These are phyloP conservation scores for Rhynchonema sp. DNA, from an alignment of 2,888 invertebrate species.

Conservation along the genomic window DNA sequence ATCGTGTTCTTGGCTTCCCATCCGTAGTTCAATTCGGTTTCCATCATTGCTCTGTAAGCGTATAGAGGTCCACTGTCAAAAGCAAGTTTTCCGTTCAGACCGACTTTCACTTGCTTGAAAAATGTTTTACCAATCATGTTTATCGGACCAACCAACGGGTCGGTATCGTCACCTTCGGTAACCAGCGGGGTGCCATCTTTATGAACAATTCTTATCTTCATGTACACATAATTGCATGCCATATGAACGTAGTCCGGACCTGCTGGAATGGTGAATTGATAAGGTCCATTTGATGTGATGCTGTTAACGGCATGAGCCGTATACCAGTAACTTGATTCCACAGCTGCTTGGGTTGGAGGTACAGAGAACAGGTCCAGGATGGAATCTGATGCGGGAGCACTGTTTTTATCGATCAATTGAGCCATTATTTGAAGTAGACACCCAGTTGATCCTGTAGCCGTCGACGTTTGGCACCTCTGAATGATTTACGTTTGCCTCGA, in stretches of 20 bases:
- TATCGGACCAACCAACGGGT: background rate
- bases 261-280: slow-evolving; percentile 2
- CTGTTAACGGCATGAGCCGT: background rate
- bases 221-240: background rate
- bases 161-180: background rate
- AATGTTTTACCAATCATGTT: slow-evolving; percentile 3
- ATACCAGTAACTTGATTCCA: slow-evolving; percentile 2
- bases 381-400: background rate
- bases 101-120: slow-evolving; percentile 4
- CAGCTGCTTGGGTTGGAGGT: slow-evolving; percentile 2
- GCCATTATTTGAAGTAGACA: background rate
- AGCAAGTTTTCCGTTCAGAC: slow-evolving; percentile 1
- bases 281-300: slow-evolving; percentile 1
- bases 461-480: too few relatives aligned
- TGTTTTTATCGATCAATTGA: background rate
- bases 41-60: background rate
- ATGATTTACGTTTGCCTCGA: background rate
- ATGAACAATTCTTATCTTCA: background rate
- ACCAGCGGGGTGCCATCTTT: background rate
- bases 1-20: background rate
- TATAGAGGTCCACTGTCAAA: slow-evolving; percentile 3
- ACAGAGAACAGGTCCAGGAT: slow-evolving; percentile 2
- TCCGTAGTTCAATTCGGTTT: slow-evolving; percentile 1
- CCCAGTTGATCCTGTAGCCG: background rate
- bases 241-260: background rate